Conservation (phyloP, 1,140 invertebrate species). For the Chionoecetes opilio region DNA sequence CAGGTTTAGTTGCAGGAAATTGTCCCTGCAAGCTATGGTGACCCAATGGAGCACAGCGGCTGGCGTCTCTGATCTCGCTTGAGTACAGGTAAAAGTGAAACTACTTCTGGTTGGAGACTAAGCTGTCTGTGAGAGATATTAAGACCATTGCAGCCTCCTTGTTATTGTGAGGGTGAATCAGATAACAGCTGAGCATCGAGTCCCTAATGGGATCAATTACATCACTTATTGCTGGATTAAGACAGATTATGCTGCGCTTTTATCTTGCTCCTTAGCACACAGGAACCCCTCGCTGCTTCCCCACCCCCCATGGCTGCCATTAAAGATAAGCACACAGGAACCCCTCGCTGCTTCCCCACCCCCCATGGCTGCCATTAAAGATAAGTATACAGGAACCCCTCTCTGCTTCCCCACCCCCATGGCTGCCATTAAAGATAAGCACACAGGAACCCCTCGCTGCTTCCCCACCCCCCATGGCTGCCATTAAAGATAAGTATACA, state of each 20-base stretch:
- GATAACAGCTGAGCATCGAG: not conserved
- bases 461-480: too few relatives aligned
- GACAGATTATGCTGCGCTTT: not conserved
- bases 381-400: too few relatives aligned
- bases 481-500: too few relatives aligned
- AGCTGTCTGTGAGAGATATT: not conserved
- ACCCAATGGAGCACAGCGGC: not conserved
- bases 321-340: too few relatives aligned
- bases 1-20: not conserved
- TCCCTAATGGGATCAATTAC: not conserved
- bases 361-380: too few relatives aligned
- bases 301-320: not conserved
- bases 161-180: not conserved
- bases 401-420: too few relatives aligned
- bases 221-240: not conserved
- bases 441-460: too few relatives aligned
- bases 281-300: not conserved
- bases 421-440: too few relatives aligned
- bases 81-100: not conserved
- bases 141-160: not conserved
- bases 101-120: too few relatives aligned
- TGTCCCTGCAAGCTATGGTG: conserved; percentile 25
- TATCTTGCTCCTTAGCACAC: not conserved
- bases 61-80: not conserved
- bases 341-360: too few relatives aligned